phyloP scores from a whole-genome alignment of 2,797 vertebrate genomes.

The Trematomus bernacchii region DNA sequence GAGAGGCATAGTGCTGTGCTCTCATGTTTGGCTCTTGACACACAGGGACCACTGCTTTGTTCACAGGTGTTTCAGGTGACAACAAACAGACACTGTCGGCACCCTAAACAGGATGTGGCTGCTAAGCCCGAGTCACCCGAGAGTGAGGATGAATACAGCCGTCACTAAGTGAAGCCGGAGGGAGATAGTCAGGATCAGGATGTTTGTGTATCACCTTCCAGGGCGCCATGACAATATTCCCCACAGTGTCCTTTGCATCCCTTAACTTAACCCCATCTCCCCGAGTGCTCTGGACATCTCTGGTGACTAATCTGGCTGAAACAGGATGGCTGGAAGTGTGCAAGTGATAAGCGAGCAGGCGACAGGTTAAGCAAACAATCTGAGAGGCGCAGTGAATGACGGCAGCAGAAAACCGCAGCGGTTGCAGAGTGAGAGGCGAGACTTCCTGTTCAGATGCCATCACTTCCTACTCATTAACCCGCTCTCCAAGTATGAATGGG shows the following conservation, averaged over 20 bases:
- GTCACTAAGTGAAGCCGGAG: conserved; percentile 66
- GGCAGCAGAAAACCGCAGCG: conserved; percentile 79
- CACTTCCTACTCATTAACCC: conserved; percentile 81
- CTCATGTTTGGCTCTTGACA: conserved; percentile 45
- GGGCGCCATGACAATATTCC: conserved; percentile 74
- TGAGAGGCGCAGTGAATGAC: conserved; percentile 67
- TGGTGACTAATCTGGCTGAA: conserved; percentile 24
- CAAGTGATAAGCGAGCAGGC: conserved; percentile 30
- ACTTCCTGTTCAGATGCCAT: conserved; percentile 84
- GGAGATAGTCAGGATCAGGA: conserved; percentile 64
- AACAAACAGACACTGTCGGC: conserved; percentile 75
- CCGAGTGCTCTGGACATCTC: conserved; percentile 21
- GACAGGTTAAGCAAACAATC: conserved; percentile 59
- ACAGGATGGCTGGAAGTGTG: conserved; percentile 13
- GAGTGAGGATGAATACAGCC: conserved; percentile 65
- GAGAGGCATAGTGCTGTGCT: conserved; percentile 41
- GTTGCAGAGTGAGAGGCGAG: conserved; percentile 69
- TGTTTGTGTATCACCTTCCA: conserved; percentile 72
- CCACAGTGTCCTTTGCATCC: conserved; percentile 46
- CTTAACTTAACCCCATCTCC: background rate
- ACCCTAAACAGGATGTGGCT: conserved; percentile 82
- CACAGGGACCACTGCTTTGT: conserved; percentile 52
- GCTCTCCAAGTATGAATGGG: conserved; percentile 78
- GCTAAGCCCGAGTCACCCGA: conserved; percentile 68
- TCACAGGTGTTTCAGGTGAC: conserved; percentile 72